Percentiles rank a stretch among this genome's conserved stretches.
phyloP scores from a whole-genome alignment of 2,888 invertebrate species.

The Tortrix viridana region DNA sequence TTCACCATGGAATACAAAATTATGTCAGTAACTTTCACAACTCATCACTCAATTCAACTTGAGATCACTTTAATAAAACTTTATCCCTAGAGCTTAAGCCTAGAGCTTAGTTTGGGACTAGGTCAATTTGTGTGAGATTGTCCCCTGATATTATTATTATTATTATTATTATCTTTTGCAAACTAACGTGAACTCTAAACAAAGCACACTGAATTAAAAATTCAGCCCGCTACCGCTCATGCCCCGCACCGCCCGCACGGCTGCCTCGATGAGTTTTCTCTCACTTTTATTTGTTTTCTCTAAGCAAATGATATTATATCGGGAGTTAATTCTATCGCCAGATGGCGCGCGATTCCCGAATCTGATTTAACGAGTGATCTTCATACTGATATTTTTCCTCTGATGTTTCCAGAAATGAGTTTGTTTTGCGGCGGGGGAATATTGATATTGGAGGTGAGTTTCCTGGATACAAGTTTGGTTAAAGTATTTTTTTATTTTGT shows the following conservation, averaged over 20 bases:
- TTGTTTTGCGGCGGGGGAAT: slow-evolving; percentile 21
- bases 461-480: slow-evolving; percentile 16
- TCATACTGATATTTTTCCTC: slow-evolving; percentile 26
- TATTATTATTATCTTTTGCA: no score
- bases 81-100: no score
- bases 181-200: no score
- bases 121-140: no score
- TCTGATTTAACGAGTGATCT: slow-evolving; percentile 36
- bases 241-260: slow-evolving; percentile 22
- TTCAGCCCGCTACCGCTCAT: slow-evolving; percentile 26
- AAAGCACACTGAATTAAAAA: no score
- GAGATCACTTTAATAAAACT: no score
- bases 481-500: slow-evolving; percentile 8
- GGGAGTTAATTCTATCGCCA: slow-evolving; percentile 60
- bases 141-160: no score
- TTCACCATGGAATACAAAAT: no score
- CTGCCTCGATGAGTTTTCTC: slow-evolving; percentile 53
- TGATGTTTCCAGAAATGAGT: slow-evolving; percentile 29
- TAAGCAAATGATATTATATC: slow-evolving; percentile 65
- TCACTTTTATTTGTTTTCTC: slow-evolving; percentile 56
- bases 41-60: no score
- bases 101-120: no score
- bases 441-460: slow-evolving; percentile 29
- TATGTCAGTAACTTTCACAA: no score
- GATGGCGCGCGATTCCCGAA: slow-evolving; percentile 44